Base-by-base conservation (phyloP, 35 echinoderm and acorn worm genomes). In the Heliocidaris tuberculata region DNA sequence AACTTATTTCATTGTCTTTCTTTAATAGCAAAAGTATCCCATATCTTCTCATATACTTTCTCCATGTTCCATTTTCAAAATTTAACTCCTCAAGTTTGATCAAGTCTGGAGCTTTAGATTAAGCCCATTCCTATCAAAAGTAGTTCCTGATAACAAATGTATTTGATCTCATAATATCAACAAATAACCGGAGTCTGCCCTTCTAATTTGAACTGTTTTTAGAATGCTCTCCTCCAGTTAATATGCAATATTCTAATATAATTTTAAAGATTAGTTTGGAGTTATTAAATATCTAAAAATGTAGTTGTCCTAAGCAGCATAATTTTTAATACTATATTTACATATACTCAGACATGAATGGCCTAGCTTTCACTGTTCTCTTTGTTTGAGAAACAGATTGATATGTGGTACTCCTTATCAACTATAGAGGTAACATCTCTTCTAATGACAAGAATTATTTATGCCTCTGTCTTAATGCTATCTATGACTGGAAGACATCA, bases 401-500 rank as follows among this genome's bases (percentile, higher is more conserved):
- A 19, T 78, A 78, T 78, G 27, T 78, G 7, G 27, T 42, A n/a
- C 21, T 78, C 21, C 65, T 78, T 78, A 78, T 19, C 65, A 78
- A 78, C 21, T 78, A n/a, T 42, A 42, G 3, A 29, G 65, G 65
- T 78, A 78, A 27, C 65, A 78, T 78, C 65, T 78, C 65, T 17
- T 24, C 27, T 19, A 78, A 78, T 78, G 27, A 78, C 21, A 24
- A 78, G 65, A 78, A 78, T 78, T 78, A 78, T 78, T 78, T n/a
- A 78, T 78, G 65, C 27, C 65, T 19, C 65, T 27, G 65, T 24
- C 65, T 78, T 78, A 78, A 78, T 78, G 65, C 27, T 24, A 78
- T 78, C 65, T 78, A 78, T 24, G 65, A 78, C 65, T 78, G 65
- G 65, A 27, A 78, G 65, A 78, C 65, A 78, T 78, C 65, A 78